A percentile compares a stretch with the other conserved stretches of the same genome.
Conservation (phyloP, 2,113 vertebrate species). For the Rhea pennata region DNA sequence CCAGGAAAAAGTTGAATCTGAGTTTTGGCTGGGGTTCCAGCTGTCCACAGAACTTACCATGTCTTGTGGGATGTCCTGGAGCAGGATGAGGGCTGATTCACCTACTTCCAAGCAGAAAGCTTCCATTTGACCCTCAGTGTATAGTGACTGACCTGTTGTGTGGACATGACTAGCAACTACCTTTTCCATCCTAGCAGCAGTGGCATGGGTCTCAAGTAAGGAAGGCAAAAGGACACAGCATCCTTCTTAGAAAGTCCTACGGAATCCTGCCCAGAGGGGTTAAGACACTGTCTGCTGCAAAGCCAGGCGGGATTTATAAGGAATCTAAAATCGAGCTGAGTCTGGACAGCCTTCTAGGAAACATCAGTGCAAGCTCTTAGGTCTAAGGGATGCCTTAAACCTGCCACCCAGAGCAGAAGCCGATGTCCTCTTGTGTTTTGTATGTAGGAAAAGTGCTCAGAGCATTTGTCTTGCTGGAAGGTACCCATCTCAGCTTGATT, state of each 20-base stretch:
- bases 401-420: not conserved
- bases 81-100: not conserved
- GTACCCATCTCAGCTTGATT: not conserved
- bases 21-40: not conserved
- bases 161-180: not conserved
- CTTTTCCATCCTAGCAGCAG: not conserved
- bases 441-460: fast-evolving
- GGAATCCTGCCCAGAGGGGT: not conserved
- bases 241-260: not conserved
- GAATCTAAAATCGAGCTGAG: not conserved
- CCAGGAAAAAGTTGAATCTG: not conserved
- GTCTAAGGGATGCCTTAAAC: not conserved
- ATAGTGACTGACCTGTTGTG: not conserved
- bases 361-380: no score
- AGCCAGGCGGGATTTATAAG: not conserved
- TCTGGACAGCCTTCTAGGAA: not conserved
- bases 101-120: not conserved
- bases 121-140: not conserved
- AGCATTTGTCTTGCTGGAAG: not conserved
- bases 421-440: not conserved
- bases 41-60: not conserved
- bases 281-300: not conserved
- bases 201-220: not conserved
- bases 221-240: not conserved
- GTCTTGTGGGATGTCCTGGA: not conserved